Evolutionary conservation across 2,888 invertebrate genomes (phyloP).

Genomic region (Zhuqinia jingwanae): DNA sequence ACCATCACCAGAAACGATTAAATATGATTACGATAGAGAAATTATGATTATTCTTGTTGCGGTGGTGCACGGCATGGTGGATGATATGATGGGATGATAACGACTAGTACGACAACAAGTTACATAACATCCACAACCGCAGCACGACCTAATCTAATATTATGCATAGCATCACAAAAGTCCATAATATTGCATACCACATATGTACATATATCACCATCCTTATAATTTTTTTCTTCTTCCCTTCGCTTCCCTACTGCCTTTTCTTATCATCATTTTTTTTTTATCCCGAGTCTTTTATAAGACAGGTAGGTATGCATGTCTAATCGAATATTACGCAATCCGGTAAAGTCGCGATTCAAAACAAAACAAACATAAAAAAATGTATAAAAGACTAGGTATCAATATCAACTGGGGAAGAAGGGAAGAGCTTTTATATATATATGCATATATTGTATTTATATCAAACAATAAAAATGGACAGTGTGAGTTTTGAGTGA

Average conservation of each 20-base stretch:
- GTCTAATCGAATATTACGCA: constrained; percentile 15
- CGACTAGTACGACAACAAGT: too few species aligned
- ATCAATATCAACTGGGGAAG: constrained; percentile 26
- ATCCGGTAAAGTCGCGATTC: constrained; percentile 37
- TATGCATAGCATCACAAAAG: constrained; percentile 13
- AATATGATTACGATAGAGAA: constrained; percentile 18
- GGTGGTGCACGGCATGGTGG: not conserved
- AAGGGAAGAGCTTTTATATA: constrained; percentile 34
- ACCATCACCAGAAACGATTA: constrained; percentile 19
- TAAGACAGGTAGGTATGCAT: too few species aligned
- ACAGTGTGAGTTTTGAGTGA: not conserved
- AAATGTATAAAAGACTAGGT: not conserved
- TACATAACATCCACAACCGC: constrained; percentile 38
- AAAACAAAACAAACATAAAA: constrained; percentile 34
- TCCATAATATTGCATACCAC: too few species aligned
- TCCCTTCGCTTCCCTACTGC: not conserved
- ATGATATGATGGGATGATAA: constrained; percentile 19
- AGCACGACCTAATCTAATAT: constrained; percentile 40
- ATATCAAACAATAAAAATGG: constrained; percentile 38
- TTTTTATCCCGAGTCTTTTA: constrained; percentile 16
- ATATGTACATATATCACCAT: constrained; percentile 3
- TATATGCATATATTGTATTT: too few species aligned
- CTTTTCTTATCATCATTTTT: constrained; percentile 18
- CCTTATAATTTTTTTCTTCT: not conserved
- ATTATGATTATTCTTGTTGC: constrained; percentile 20